Evolutionary conservation across 2,888 invertebrate species (phyloP).

Genomic region (Drosophila helvetica): DNA sequence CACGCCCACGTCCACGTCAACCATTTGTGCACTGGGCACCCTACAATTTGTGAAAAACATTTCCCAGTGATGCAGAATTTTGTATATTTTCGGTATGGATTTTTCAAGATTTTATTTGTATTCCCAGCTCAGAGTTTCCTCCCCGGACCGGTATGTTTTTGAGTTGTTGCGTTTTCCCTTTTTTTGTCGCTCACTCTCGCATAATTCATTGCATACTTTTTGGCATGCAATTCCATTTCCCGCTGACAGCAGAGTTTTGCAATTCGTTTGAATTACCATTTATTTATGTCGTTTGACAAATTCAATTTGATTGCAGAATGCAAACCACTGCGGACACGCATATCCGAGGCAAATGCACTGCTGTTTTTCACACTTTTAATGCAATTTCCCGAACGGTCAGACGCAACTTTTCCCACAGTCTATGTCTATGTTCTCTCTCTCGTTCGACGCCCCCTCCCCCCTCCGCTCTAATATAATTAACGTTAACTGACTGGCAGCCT

Average conservation of each 20-base stretch:
- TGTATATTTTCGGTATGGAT: slow-evolving; percentile 6
- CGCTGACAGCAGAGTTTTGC: slow-evolving; percentile 54
- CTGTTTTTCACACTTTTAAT: slow-evolving; percentile 54
- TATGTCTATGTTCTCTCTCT: slow-evolving; percentile 1
- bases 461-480: slow-evolving; percentile 63
- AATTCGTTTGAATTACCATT: slow-evolving; percentile 68
- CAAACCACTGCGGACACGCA: slow-evolving; percentile 9
- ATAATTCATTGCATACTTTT: slow-evolving; percentile 55
- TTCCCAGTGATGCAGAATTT: slow-evolving; percentile 25
- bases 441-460: background rate
- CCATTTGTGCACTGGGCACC: slow-evolving; percentile 7
- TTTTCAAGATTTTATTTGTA: slow-evolving; percentile 25
- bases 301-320: slow-evolving; percentile 63
- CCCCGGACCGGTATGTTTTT: slow-evolving; percentile 1
- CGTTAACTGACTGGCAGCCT: slow-evolving; percentile 56
- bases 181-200: slow-evolving; percentile 26
- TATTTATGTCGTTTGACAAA: slow-evolving; percentile 69
- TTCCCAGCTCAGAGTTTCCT: slow-evolving; percentile 13
- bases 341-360: slow-evolving; percentile 17
- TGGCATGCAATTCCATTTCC: slow-evolving; percentile 67
- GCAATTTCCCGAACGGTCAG: slow-evolving; percentile 58
- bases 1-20: background rate
- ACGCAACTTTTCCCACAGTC: slow-evolving; percentile 27
- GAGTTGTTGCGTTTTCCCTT: slow-evolving; percentile 13
- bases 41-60: slow-evolving; percentile 33